These are phyloP conservation scores for Girardinichthys multiradiatus DNA, from an alignment of 2,113 vertebrate genomes.

Conservation along the genomic window DNA sequence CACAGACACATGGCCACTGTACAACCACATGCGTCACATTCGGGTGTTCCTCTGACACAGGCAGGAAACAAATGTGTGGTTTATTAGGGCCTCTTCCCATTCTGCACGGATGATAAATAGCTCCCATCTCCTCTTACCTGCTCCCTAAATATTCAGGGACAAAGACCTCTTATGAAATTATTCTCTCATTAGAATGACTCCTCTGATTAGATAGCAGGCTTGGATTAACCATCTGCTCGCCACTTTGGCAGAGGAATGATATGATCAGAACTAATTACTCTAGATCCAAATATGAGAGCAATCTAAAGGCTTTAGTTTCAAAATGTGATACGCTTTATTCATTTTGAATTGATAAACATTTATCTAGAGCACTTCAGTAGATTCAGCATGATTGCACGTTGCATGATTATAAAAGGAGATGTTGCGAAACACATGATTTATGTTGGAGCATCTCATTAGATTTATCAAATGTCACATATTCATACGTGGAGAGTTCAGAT, in stretches of 20 bases:
- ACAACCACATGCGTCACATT: slow-evolving; percentile 50
- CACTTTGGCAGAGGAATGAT: slow-evolving; percentile 58
- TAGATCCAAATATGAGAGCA: slow-evolving; percentile 34
- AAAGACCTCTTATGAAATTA: slow-evolving; percentile 74
- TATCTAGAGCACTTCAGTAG: slow-evolving; percentile 22
- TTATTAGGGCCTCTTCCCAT: slow-evolving; percentile 71
- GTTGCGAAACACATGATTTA: background rate
- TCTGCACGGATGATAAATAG: slow-evolving; percentile 68
- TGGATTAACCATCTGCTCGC: slow-evolving; percentile 79
- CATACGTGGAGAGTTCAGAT: background rate
- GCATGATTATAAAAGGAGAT: background rate
- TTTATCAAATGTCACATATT: background rate
- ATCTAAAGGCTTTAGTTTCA: slow-evolving; percentile 48
- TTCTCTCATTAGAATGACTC: slow-evolving; percentile 60
- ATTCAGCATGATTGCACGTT: background rate
- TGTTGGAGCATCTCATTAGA: background rate
- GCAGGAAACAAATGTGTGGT: slow-evolving; percentile 74
- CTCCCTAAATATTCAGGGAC: slow-evolving; percentile 61
- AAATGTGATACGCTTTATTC: slow-evolving; percentile 36
- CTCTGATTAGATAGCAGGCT: slow-evolving; percentile 64
- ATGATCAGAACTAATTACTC: slow-evolving; percentile 53
- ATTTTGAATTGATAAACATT: slow-evolving; percentile 25
- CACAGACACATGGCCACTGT: slow-evolving; percentile 39
- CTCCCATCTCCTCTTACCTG: slow-evolving; percentile 50
- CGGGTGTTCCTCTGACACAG: slow-evolving; percentile 53